phyloP scores from a whole-genome alignment of 1,140 invertebrate genomes.

The Drosophila subpulchrella region DNA sequence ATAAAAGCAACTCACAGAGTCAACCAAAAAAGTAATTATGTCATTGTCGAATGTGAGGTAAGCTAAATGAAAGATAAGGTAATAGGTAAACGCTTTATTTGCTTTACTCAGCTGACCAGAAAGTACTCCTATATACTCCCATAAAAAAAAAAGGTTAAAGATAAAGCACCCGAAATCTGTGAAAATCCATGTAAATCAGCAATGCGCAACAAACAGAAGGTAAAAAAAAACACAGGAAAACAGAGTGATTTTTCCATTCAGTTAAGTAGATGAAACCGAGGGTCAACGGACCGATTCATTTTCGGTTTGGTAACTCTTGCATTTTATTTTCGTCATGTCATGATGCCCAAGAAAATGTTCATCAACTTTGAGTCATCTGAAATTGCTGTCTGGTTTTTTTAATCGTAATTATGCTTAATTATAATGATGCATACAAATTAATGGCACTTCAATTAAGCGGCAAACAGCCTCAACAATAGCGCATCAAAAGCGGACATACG shows the following conservation, averaged over 20 bases:
- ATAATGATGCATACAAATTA: constrained; percentile 81
- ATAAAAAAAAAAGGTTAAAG: constrained; percentile 9
- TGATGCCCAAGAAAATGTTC: constrained; percentile 40
- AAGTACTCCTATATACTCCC: constrained; percentile 3
- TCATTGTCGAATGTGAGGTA: constrained; percentile 26
- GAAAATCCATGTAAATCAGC: constrained; percentile 57
- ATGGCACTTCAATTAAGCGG: constrained; percentile 72
- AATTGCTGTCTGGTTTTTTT: constrained; percentile 53
- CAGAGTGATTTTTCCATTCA: constrained; percentile 33
- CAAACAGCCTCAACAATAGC: constrained; percentile 10
- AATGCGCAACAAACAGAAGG: constrained; percentile 40
- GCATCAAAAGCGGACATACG: constrained; percentile 10
- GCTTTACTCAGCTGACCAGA: constrained; percentile 13
- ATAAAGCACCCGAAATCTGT: constrained; percentile 23
- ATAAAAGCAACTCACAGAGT: constrained; percentile 33
- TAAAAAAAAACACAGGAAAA: constrained; percentile 5
- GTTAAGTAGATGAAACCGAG: constrained; percentile 35
- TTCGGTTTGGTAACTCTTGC: constrained; percentile 41
- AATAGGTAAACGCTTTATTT: constrained; percentile 10
- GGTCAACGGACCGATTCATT: constrained; percentile 71
- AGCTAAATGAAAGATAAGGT: constrained; percentile 23
- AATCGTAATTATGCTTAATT: constrained; percentile 74
- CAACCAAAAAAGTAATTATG: constrained; percentile 30
- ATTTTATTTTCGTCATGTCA: constrained; percentile 41
- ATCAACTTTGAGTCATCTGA: constrained; percentile 26